Evolutionary conservation across 1,140 invertebrate species (phyloP).

Genomic region (Trinorchestia longiramus): DNA sequence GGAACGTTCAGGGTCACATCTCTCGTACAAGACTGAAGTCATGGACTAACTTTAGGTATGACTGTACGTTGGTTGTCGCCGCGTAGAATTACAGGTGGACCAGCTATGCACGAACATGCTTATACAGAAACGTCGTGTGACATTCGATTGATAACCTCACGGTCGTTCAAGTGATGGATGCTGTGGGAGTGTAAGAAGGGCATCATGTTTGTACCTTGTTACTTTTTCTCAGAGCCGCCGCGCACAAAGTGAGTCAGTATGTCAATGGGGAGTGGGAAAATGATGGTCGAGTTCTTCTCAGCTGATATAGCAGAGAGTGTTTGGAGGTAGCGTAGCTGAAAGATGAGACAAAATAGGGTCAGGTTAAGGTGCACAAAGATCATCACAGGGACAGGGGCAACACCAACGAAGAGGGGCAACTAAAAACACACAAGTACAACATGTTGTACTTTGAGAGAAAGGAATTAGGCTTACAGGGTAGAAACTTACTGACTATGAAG

Average conservation of each 20-base stretch:
- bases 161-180: neutral
- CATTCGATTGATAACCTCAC: neutral
- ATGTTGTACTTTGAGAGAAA: neutral
- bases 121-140: neutral
- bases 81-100: neutral
- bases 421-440: neutral
- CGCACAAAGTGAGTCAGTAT: slow-evolving; percentile 43
- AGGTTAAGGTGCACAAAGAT: slow-evolving; percentile 18
- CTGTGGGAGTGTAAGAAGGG: neutral
- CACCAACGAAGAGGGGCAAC: slow-evolving; percentile 1
- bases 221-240: slow-evolving; percentile 25
- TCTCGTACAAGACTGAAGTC: neutral
- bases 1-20: neutral
- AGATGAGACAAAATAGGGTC: slow-evolving; percentile 36
- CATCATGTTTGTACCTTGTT: neutral
- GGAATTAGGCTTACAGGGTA: slow-evolving; percentile 25
- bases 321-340: slow-evolving; percentile 71
- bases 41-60: neutral
- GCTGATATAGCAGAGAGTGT: slow-evolving; percentile 70
- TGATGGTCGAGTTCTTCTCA: slow-evolving; percentile 71
- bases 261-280: slow-evolving; percentile 69
- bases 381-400: neutral
- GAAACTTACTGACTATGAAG: slow-evolving; percentile 11
- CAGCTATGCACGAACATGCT: neutral
- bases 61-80: neutral